Conservation (phyloP, 2,113 vertebrate species). For the Brachyhypopomus occidentalis region DNA sequence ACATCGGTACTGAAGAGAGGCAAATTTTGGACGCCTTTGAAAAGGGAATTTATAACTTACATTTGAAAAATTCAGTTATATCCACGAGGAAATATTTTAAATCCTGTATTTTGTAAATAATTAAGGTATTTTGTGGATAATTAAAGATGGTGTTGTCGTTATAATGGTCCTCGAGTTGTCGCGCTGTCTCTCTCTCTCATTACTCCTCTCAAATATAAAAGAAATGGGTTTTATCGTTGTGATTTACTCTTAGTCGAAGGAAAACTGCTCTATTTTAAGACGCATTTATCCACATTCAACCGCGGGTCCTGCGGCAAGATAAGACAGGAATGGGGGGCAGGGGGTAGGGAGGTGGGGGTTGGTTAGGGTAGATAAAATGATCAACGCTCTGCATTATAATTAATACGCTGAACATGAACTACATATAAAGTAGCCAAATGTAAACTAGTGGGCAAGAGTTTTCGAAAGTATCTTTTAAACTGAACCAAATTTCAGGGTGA, state of each 20-base stretch:
- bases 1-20: no score
- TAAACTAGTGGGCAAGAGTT: background rate
- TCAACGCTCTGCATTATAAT: background rate
- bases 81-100: background rate
- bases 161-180: no score
- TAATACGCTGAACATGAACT: background rate
- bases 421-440: no score
- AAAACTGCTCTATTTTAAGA: no score
- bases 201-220: background rate
- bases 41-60: slow-evolving; percentile 10
- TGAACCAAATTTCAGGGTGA: background rate
- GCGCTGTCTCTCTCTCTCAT: slow-evolving; percentile 6
- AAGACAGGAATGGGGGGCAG: background rate
- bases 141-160: slow-evolving; percentile 9
- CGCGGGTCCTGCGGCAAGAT: slow-evolving; percentile 1
- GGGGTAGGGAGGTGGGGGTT: background rate
- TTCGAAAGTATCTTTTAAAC: background rate
- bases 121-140: slow-evolving; percentile 20
- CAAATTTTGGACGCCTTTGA: background rate
- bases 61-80: background rate
- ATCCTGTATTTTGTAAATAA: slow-evolving; percentile 17
- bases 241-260: no score
- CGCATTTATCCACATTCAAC: no score
- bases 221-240: no score
- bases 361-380: background rate